phyloP scores from a whole-genome alignment of 2,888 invertebrate genomes.

The Opisthograptis luteolata region DNA sequence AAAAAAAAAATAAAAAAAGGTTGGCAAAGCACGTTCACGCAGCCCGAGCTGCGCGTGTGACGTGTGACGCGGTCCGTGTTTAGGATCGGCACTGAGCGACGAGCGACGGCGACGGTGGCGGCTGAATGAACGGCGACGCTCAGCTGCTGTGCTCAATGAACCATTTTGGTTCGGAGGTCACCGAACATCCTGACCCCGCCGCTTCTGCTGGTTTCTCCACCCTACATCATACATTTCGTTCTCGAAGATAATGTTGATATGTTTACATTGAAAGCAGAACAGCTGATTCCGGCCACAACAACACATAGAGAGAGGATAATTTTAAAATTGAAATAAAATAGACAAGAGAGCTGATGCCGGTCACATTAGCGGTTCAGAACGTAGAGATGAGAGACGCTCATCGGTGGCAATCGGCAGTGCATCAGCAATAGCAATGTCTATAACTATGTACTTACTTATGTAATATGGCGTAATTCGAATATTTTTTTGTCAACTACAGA shows the following conservation, averaged over 20 bases:
- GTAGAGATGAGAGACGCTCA: too few species aligned
- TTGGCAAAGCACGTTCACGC: constrained; percentile 57
- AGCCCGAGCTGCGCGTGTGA: constrained; percentile 74
- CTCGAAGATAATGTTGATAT: constrained; percentile 42
- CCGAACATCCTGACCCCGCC: constrained; percentile 72
- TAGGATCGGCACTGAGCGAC: constrained; percentile 75
- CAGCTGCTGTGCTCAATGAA: constrained; percentile 81
- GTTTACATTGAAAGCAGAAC: constrained; percentile 22
- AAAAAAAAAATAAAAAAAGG: constrained; percentile 58
- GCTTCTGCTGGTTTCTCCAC: constrained; percentile 68
- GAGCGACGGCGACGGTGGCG: constrained; percentile 49
- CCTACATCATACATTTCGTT: constrained; percentile 42
- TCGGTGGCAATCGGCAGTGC: too few species aligned
- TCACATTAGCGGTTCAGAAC: too few species aligned
- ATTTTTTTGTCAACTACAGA: constrained; percentile 58
- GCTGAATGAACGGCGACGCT: constrained; percentile 71
- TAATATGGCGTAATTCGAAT: constrained; percentile 43
- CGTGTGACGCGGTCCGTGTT: constrained; percentile 80
- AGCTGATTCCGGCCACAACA: too few species aligned
- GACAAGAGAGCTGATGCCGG: too few species aligned
- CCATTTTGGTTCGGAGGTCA: constrained; percentile 80
- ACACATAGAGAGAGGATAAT: too few species aligned
- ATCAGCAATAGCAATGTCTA: constrained; percentile 5
- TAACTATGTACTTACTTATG: too few species aligned
- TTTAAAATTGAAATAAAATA: too few species aligned